Evolutionary conservation across 2,797 vertebrate species (phyloP).

Genomic region (Psittacula derbiana): DNA sequence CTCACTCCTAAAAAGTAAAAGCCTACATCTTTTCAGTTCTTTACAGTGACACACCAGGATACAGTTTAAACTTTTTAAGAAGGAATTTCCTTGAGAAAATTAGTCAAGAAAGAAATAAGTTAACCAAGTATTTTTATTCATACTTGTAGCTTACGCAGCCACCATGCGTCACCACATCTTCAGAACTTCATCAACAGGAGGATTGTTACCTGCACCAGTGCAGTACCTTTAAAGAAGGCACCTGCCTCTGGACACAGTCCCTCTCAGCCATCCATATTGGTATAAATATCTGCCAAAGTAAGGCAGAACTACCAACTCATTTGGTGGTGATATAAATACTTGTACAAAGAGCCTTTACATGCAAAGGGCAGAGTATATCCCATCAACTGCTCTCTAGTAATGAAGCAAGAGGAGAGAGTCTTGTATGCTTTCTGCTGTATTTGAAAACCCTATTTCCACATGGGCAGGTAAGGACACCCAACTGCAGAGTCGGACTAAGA

Average conservation of each 20-base stretch:
- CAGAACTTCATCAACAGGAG: not conserved
- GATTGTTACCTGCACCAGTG: not conserved
- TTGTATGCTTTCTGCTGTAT: not conserved
- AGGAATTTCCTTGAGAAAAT: not conserved
- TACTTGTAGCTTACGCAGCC: not conserved
- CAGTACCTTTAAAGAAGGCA: not conserved
- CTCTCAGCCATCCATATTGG: not conserved
- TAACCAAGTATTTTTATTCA: not conserved
- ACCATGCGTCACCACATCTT: not conserved
- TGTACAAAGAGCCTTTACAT: not conserved
- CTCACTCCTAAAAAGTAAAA: not conserved
- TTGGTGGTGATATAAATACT: not conserved
- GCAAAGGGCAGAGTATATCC: not conserved
- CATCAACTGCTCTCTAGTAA: not conserved
- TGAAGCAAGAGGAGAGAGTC: not conserved
- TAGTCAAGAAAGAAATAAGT: not conserved
- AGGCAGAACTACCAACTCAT: not conserved
- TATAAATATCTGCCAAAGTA: not conserved
- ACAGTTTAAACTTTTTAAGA: not conserved
- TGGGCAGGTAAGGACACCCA: not conserved
- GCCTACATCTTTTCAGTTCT: not conserved
- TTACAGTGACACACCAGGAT: not conserved
- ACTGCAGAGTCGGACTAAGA: rapidly evolving
- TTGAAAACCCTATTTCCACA: not conserved
- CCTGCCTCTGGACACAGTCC: not conserved